Evolutionary conservation across 2,888 invertebrate genomes (phyloP), one percentile per base, ranked within the genome.

Genomic region (Mayetiola destructor): DNA sequence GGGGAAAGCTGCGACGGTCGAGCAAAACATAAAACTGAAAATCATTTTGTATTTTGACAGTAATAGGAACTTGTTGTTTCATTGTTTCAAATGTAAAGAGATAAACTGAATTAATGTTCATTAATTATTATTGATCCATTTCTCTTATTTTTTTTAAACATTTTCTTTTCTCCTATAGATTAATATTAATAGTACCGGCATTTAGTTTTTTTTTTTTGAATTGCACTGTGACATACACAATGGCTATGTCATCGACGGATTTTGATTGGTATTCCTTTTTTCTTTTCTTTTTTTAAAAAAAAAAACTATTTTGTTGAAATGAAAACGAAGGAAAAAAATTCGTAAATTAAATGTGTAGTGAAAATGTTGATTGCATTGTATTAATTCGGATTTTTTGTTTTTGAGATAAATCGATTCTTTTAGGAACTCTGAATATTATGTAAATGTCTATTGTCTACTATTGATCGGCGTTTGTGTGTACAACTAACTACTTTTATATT

Each of bases 351-450:
- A 27, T 48, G 9, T 27, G 23, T 27, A 1, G 16, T 36, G 3
- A 36, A 36, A 36, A n/a, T n/a, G n/a, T n/a, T 8, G 5, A 10
- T 48, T 23, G 2, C 14, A 23, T 42, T 23, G 12, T 23, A 27
- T 27, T 27, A 48, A 48, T 48, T 48, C 48, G 48, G 40, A 27
- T 48, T 48, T n/a, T n/a, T n/a, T 48, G 27, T 48, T n/a, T 48
- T 48, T 48, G 48, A 27, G 27, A 48, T 48, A 23, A 42, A n/a
- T n/a, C 5, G 23, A 48, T 21, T 48, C 16, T 2, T 48, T 48
- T 48, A 48, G 48, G 48, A 48, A 48, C 48, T 48, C 27, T 48
- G 48, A 27, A 48, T 48, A n/a, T n/a, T n/a, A n/a, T n/a, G n/a
- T n/a, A 48, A 48, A 48, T 23, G 14, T 27, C n/a, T 23, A 14